Evolutionary conservation across 2,888 invertebrate genomes (phyloP), one percentile per base, ranked within the genome.

Genomic region (Cheilosia urbana): DNA sequence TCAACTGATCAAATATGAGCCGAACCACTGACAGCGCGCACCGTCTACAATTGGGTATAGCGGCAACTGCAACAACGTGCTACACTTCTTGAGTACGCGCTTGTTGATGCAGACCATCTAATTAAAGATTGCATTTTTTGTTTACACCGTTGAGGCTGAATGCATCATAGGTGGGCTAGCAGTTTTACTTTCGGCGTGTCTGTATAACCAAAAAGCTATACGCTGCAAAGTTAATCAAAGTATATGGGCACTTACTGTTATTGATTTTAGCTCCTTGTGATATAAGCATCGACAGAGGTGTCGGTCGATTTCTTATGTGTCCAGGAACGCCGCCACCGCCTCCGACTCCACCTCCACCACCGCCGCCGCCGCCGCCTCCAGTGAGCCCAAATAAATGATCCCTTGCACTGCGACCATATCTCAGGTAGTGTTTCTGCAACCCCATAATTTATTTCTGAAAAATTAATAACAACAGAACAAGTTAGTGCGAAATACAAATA

Each of bases 281-380:
- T 90, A 97, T 96, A 87, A 97, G 94, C 95, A 97, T 96, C 88
- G 95, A 96, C 58, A 97, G 91, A 0, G 96, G 96, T 53, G 95
- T 94, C 27, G 94, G 94, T 30, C 93, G 93, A 78, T 89, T 89
- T 85, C 90, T 88, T 83, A 89, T 88, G 87, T 89, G 89, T 13
- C 69, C 73, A 84, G 76, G 87, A 83, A 69, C 89, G 76, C 65
- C 87, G 77, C 68, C 88, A 68, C 63, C 87, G 78, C 68, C 89
- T 73, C 65, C 87, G 78, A 66, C 88, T 71, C 62, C 87, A 66
- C 81, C 65, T n/a, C 57, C 63, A 87, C 89, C 58, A 11, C 68
- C 66, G n/a, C 85, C 82, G 17, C 66, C 66, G 6, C 84, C 76
- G 17, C 60, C 89, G 87, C 90, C 89, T 72, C 88, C 89, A 78